A percentile compares a stretch with the other conserved stretches of the same genome.
Evolutionary conservation across 2,113 vertebrate genomes (phyloP).

Genomic region (Empidonax traillii): DNA sequence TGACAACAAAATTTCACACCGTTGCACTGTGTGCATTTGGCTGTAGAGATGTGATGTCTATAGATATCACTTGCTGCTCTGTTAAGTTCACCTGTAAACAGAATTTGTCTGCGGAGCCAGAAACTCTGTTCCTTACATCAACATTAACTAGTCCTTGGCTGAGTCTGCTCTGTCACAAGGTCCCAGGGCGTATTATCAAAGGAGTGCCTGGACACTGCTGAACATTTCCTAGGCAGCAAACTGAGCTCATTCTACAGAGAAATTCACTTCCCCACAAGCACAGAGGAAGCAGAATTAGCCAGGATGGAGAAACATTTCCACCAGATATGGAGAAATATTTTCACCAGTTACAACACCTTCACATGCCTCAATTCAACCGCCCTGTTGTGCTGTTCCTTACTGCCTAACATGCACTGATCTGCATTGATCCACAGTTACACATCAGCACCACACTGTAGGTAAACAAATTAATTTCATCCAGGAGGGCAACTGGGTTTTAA

Average conservation of each 20-base stretch:
- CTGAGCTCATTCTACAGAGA: background rate
- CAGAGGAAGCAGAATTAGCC: background rate
- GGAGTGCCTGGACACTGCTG: accelerated
- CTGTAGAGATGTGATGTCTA: background rate
- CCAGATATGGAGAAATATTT: background rate
- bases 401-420: background rate
- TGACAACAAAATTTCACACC: accelerated
- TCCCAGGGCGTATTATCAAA: background rate
- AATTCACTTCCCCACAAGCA: background rate
- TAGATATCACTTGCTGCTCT: background rate
- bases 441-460: background rate
- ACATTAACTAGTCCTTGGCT: background rate
- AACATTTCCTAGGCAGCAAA: background rate
- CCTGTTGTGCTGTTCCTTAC: background rate
- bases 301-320: background rate
- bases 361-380: background rate
- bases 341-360: background rate
- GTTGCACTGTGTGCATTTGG: background rate
- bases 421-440: background rate
- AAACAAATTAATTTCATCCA: background rate
- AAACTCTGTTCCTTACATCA: background rate
- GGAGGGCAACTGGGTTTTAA: background rate
- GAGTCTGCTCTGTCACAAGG: background rate
- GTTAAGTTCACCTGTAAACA: background rate
- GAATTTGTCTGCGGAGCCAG: background rate